These are phyloP conservation scores for Azemiops feae DNA, from an alignment of 2,113 vertebrate genomes.

Conservation along the genomic window DNA sequence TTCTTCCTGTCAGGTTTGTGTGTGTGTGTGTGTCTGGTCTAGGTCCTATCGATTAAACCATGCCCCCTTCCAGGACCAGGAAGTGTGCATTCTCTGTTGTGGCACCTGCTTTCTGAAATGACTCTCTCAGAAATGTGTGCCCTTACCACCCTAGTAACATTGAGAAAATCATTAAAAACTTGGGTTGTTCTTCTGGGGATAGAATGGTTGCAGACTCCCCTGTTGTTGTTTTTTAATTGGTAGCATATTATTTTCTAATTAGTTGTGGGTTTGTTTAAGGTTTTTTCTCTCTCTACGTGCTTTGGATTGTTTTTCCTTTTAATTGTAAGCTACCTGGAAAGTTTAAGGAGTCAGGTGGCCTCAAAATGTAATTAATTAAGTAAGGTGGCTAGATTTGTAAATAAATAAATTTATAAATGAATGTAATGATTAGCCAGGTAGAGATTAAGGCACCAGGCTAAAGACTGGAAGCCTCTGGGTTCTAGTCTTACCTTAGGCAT, in stretches of 20 bases:
- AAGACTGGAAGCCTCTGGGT: not conserved
- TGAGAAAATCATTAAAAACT: not conserved
- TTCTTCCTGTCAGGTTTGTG: not conserved
- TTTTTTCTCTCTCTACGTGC: no score
- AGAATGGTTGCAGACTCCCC: not conserved
- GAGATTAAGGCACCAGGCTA: not conserved
- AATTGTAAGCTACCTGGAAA: not conserved
- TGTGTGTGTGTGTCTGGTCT: not conserved
- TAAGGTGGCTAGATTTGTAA: not conserved
- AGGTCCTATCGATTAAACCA: not conserved
- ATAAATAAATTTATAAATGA: not conserved
- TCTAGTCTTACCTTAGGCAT: not conserved
- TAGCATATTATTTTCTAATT: not conserved
- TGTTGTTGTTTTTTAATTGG: not conserved
- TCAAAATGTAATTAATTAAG: not conserved
- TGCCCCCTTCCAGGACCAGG: not conserved
- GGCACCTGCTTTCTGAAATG: not conserved
- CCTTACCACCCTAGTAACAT: not conserved
- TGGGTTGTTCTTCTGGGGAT: not conserved
- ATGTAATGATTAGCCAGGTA: not conserved
- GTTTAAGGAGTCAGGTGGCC: not conserved
- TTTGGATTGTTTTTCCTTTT: not conserved
- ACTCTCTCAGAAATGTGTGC: not conserved
- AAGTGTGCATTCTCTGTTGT: not conserved
- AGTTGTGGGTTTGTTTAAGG: not conserved